These are phyloP conservation scores for Struthidea cinerea DNA, from an alignment of 2,113 vertebrate species.

Conservation along the genomic window DNA sequence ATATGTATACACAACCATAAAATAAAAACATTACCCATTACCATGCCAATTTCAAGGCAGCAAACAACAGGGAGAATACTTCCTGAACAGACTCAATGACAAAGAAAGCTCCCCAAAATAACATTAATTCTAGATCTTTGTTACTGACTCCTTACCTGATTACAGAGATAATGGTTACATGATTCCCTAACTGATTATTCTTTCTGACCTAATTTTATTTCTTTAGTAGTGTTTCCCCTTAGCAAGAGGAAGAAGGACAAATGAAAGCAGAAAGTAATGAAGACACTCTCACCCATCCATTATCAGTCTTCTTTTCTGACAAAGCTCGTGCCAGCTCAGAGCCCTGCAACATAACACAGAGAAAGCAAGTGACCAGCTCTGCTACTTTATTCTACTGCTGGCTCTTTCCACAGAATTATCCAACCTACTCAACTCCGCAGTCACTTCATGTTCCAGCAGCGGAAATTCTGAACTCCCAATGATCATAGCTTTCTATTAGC, in stretches of 20 bases:
- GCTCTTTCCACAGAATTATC: neutral
- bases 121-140: neutral
- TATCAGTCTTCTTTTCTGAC: constrained; percentile 79
- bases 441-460: neutral
- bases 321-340: constrained; percentile 79
- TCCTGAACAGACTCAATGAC: neutral
- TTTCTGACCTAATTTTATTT: neutral
- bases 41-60: neutral
- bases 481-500: neutral
- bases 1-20: neutral
- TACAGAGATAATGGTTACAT: neutral
- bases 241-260: neutral
- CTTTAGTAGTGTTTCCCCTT: neutral
- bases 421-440: neutral
- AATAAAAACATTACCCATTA: neutral
- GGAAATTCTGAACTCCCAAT: neutral
- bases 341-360: constrained; percentile 63
- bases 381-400: neutral
- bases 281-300: constrained; percentile 78
- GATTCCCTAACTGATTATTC: neutral
- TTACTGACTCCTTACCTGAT: neutral
- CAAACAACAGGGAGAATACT: neutral
- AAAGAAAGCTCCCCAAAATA: neutral
- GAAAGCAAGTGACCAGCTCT: neutral
- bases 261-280: neutral